phyloP scores from a whole-genome alignment of 2,797 vertebrate genomes.

The Notamacropus eugenii region DNA sequence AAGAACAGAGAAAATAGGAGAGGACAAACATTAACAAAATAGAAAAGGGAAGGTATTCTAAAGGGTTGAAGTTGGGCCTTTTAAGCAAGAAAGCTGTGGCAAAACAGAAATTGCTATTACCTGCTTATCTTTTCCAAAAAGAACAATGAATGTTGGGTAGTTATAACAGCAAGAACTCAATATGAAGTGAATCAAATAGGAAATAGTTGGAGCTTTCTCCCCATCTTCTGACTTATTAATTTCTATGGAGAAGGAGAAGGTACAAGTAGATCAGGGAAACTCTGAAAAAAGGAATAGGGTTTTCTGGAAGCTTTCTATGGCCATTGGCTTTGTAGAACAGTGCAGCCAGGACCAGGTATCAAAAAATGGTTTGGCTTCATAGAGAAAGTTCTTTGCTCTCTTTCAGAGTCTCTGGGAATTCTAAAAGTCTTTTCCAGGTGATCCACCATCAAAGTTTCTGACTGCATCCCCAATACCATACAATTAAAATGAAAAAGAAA shows the following conservation, averaged over 20 bases:
- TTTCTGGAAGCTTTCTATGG: background rate
- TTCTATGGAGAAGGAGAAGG: background rate
- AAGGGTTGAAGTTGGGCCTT: background rate
- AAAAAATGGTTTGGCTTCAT: background rate
- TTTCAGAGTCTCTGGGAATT: background rate
- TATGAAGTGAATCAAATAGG: conserved; percentile 26
- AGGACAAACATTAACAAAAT: conserved; percentile 12
- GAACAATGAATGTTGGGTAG: conserved; percentile 31
- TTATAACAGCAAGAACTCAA: conserved; percentile 17
- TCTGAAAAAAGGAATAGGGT: background rate
- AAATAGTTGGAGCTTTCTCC: background rate
- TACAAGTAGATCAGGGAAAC: background rate
- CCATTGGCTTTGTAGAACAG: background rate
- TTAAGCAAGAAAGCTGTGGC: conserved; percentile 23
- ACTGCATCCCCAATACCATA: background rate
- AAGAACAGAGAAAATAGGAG: background rate
- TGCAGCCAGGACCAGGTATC: background rate
- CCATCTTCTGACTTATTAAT: conserved; percentile 8
- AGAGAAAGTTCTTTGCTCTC: background rate
- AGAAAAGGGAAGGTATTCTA: background rate
- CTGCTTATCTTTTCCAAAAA: conserved; percentile 21
- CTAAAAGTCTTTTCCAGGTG: background rate
- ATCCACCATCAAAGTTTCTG: background rate
- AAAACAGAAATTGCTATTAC: conserved; percentile 39
- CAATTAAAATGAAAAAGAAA: background rate